Percentiles rank a stretch among this genome's conserved stretches.
Evolutionary conservation across 1,140 invertebrate species (phyloP).

Genomic region (Neodiprion virginianus): DNA sequence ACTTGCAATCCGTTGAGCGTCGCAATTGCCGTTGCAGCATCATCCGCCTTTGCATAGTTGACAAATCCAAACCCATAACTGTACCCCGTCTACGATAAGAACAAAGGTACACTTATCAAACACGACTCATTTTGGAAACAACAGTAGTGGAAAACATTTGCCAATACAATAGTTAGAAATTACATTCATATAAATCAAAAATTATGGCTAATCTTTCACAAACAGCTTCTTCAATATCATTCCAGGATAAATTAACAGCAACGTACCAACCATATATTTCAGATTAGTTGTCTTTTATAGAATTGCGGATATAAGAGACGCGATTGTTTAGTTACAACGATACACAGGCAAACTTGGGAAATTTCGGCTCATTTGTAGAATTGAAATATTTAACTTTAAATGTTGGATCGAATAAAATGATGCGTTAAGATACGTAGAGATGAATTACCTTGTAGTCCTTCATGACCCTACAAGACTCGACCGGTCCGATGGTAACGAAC

Average conservation of each 20-base stretch:
- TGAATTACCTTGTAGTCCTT: slow-evolving; percentile 80
- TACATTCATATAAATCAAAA: slow-evolving; percentile 31
- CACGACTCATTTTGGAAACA: neutral
- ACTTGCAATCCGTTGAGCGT: slow-evolving; percentile 88
- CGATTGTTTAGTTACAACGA: no score
- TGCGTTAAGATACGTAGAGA: neutral
- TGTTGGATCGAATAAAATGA: neutral
- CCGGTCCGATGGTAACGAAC: slow-evolving; percentile 85
- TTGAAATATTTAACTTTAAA: slow-evolving; percentile 8
- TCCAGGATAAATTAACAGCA: no score
- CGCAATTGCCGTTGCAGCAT: slow-evolving; percentile 85
- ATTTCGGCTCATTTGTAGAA: neutral
- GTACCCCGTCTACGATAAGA: slow-evolving; percentile 80
- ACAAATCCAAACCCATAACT: slow-evolving; percentile 97
- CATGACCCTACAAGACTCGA: slow-evolving; percentile 92
- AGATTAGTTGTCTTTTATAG: no score
- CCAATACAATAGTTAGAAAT: neutral
- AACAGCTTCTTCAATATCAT: no score
- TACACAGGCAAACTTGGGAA: no score
- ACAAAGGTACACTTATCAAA: slow-evolving; percentile 35
- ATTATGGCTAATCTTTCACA: slow-evolving; percentile 5
- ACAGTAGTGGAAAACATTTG: no score
- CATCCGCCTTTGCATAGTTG: slow-evolving; percentile 85
- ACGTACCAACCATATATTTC: no score
- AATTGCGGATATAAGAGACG: no score